Percentiles rank a stretch among this genome's conserved stretches.
phyloP scores from a whole-genome alignment of 1,140 invertebrate genomes.

The Lerema accius region DNA sequence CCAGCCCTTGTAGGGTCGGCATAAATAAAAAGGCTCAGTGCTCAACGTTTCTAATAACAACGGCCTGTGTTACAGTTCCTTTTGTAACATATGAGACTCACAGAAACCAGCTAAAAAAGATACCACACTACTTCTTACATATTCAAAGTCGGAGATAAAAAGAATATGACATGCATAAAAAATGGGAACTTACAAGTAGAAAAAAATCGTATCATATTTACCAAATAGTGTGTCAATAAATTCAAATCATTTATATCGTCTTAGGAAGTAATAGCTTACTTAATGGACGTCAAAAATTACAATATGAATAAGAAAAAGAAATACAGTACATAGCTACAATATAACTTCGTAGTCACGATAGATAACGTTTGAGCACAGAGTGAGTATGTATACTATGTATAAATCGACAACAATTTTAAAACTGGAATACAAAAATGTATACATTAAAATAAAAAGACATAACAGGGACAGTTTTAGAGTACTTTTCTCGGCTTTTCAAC shows the following conservation, averaged over 20 bases:
- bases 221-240: too few relatives aligned
- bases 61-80: slow-evolving; percentile 59
- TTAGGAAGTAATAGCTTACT: too few relatives aligned
- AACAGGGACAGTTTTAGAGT: slow-evolving; percentile 27
- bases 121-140: slow-evolving; percentile 11
- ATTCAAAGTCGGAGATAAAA: slow-evolving; percentile 20
- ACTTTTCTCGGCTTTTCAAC: slow-evolving; percentile 10
- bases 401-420: slow-evolving; percentile 12
- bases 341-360: too few relatives aligned
- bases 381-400: too few relatives aligned
- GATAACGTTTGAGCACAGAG: too few relatives aligned
- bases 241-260: too few relatives aligned
- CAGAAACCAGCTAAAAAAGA: slow-evolving; percentile 35
- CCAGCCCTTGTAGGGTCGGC: slow-evolving; percentile 44
- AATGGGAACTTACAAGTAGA: too few relatives aligned
- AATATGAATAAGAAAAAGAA: too few relatives aligned
- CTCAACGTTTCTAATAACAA: slow-evolving; percentile 61
- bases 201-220: too few relatives aligned
- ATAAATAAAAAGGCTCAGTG: slow-evolving; percentile 62
- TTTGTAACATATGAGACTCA: slow-evolving; percentile 57
- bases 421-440: slow-evolving; percentile 18
- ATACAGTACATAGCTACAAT: too few relatives aligned
- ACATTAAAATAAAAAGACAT: slow-evolving; percentile 19
- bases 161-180: slow-evolving; percentile 3
- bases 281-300: too few relatives aligned